A percentile compares a stretch with the other conserved stretches of the same genome.
These are phyloP conservation scores for Diuraphis noxia DNA, from an alignment of 1,140 invertebrate species.

Conservation along the genomic window DNA sequence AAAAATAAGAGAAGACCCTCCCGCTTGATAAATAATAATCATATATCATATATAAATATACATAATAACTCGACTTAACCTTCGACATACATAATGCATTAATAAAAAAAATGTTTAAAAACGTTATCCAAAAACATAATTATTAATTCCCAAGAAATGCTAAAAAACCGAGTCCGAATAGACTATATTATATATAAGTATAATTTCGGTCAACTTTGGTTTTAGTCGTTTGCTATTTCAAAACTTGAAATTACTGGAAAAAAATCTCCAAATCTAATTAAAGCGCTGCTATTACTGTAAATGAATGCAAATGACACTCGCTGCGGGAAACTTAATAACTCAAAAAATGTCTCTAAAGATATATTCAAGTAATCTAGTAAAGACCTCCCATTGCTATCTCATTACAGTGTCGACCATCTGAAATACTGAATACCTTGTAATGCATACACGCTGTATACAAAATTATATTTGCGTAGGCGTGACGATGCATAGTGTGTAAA, in stretches of 20 bases:
- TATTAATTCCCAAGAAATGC: background rate
- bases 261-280: background rate
- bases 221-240: background rate
- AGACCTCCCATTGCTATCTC: background rate
- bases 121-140: background rate
- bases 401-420: background rate
- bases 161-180: background rate
- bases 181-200: background rate
- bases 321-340: background rate
- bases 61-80: no score
- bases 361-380: no score
- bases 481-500: background rate
- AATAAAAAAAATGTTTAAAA: no score
- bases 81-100: background rate
- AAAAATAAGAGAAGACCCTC: background rate
- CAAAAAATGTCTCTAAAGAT: background rate
- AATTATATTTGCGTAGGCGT: background rate
- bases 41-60: background rate
- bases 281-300: background rate
- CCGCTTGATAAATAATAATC: background rate
- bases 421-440: background rate
- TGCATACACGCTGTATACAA: background rate
- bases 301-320: background rate
- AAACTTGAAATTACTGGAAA: background rate
- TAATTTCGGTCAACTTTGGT: background rate